Percentiles rank a stretch among this genome's conserved stretches.
Evolutionary conservation across 2,888 invertebrate genomes (phyloP).

Genomic region (Graphium colonna): DNA sequence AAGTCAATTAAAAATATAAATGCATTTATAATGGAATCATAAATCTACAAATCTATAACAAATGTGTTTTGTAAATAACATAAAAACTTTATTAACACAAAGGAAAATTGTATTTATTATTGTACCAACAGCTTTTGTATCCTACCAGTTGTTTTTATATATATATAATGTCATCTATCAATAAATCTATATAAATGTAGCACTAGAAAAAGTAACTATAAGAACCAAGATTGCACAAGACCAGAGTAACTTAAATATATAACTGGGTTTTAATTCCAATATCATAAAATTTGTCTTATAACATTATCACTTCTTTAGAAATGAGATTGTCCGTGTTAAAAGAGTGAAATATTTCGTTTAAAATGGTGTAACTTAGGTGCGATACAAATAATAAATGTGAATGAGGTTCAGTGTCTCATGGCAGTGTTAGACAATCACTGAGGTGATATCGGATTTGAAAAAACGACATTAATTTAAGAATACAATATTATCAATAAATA

Average conservation of each 20-base stretch:
- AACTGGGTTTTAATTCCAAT: slow-evolving; percentile 2
- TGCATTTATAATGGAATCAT: slow-evolving; percentile 39
- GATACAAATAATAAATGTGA: slow-evolving; percentile 12
- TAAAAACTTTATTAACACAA: slow-evolving; percentile 9
- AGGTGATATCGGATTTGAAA: slow-evolving; percentile 9
- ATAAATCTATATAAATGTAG: slow-evolving; percentile 11
- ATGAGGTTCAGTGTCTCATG: slow-evolving; percentile 16
- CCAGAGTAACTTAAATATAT: slow-evolving; percentile 10
- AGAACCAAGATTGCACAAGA: slow-evolving; percentile 21
- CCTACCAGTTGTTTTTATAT: slow-evolving; percentile 1
- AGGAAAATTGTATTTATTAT: slow-evolving; percentile 6
- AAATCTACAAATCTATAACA: slow-evolving; percentile 16
- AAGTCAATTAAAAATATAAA: slow-evolving; percentile 46
- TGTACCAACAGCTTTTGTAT: slow-evolving; percentile 3
- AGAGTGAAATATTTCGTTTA: slow-evolving; percentile 9
- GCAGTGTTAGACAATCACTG: slow-evolving; percentile 18
- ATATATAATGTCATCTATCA: slow-evolving; percentile 10
- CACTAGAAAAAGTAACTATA: slow-evolving; percentile 12
- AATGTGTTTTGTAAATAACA: slow-evolving; percentile 20
- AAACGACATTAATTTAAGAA: not conserved
- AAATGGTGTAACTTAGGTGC: slow-evolving; percentile 9
- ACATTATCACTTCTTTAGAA: slow-evolving; percentile 8
- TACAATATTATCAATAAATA: slow-evolving; percentile 6
- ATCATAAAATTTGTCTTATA: slow-evolving; percentile 11
- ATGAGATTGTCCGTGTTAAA: slow-evolving; percentile 3